Evolutionary conservation across 2,113 vertebrate genomes (phyloP).

Genomic region (Dendropsophus ebraccatus): DNA sequence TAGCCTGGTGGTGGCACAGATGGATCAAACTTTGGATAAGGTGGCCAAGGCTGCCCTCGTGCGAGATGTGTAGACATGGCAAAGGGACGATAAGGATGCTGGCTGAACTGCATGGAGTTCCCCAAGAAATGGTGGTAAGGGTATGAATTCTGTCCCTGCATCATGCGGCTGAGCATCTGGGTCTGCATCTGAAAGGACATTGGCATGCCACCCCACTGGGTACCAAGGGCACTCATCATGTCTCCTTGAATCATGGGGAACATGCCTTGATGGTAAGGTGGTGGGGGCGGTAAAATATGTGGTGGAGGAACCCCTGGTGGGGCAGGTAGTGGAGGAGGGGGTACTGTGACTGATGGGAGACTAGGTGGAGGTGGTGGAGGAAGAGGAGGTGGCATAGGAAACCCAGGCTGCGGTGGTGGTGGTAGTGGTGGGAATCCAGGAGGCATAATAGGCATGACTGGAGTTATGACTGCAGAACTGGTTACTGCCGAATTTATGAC

Average conservation of each 20-base stretch:
- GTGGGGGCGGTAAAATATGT: conserved; percentile 82
- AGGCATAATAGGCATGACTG: conserved; percentile 79
- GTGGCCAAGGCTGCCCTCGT: conserved; percentile 87
- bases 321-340: conserved; percentile 66
- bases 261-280: conserved; percentile 82
- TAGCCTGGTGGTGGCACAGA: conserved; percentile 93
- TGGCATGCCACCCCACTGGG: conserved; percentile 91
- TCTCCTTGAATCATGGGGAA: conserved; percentile 92
- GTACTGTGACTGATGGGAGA: conserved; percentile 71
- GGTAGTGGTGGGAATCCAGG: conserved; percentile 78
- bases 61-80: conserved; percentile 74
- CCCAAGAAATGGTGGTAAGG: conserved; percentile 88
- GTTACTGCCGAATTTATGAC: conserved; percentile 88
- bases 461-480: conserved; percentile 75
- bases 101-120: conserved; percentile 79
- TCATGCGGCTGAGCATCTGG: conserved; percentile 97
- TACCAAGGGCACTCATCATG: conserved; percentile 85
- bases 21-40: conserved; percentile 92
- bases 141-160: conserved; percentile 87
- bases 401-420: conserved; percentile 64
- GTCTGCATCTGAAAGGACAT: conserved; percentile 99
- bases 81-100: conserved; percentile 82
- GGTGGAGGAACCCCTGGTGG: conserved; percentile 77
- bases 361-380: conserved; percentile 70
- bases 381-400: conserved; percentile 70